Evolutionary conservation across 1,140 invertebrate genomes (phyloP).

Genomic region (Drosophila obscura): DNA sequence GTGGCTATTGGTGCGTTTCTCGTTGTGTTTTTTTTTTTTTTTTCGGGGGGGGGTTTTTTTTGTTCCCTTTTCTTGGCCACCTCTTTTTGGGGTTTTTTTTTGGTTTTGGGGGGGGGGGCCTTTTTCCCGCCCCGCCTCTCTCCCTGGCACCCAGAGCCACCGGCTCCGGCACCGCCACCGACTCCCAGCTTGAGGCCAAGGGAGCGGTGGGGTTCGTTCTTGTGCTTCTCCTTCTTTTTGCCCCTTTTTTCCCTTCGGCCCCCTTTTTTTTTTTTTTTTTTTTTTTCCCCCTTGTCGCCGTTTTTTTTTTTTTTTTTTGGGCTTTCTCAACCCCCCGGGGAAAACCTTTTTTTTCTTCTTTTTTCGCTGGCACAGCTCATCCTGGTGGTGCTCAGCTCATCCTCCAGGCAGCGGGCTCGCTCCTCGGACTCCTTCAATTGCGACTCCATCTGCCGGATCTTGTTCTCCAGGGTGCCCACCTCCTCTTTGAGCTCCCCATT

Average conservation of each 20-base stretch:
- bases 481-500: slow-evolving; percentile 86
- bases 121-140: too few species aligned
- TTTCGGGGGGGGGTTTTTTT: too few species aligned
- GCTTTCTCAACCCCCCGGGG: too few species aligned
- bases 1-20: slow-evolving; percentile 89
- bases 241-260: too few species aligned
- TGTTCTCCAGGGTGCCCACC: slow-evolving; percentile 83
- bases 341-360: too few species aligned
- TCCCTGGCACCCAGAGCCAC: slow-evolving; percentile 84
- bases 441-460: slow-evolving; percentile 59
- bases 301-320: too few species aligned
- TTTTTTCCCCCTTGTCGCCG: too few species aligned
- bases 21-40: too few species aligned
- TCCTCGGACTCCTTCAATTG: slow-evolving; percentile 56
- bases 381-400: slow-evolving; percentile 77
- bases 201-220: slow-evolving; percentile 84
- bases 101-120: too few species aligned
- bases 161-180: slow-evolving; percentile 79
- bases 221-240: too few species aligned
- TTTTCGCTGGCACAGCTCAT: slow-evolving; percentile 64
- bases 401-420: slow-evolving; percentile 62
- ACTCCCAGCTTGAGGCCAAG: slow-evolving; percentile 85
- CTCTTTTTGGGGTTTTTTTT: too few species aligned
- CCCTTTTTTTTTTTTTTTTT: too few species aligned
- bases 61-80: slow-evolving; percentile 87